phyloP scores from a whole-genome alignment of 2,888 invertebrate genomes.

The Fabriciana adippe region DNA sequence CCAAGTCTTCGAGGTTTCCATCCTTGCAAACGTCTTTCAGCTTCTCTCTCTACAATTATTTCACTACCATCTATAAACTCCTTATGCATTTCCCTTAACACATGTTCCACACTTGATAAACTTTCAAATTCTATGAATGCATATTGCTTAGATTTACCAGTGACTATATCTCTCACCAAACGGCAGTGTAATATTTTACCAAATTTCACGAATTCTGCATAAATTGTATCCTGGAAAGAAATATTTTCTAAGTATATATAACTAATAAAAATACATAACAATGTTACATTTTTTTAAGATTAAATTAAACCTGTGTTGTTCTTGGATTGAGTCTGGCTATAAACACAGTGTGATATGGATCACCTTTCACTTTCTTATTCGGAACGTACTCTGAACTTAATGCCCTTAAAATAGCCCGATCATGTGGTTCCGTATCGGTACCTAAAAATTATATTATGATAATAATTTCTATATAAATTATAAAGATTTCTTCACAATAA shows the following conservation, averaged over 20 bases:
- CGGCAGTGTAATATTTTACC: conserved; percentile 85
- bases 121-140: conserved; percentile 92
- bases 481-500: background rate
- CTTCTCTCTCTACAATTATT: conserved; percentile 88
- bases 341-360: conserved; percentile 88
- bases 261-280: too few species aligned
- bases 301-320: conserved; percentile 77
- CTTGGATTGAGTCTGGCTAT: conserved; percentile 87
- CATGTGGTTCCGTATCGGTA: conserved; percentile 91
- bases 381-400: conserved; percentile 85
- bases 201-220: conserved; percentile 83
- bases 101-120: conserved; percentile 82
- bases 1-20: conserved; percentile 94
- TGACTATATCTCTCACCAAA: conserved; percentile 90
- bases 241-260: background rate
- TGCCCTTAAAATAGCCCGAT: conserved; percentile 88
- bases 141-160: conserved; percentile 91
- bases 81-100: conserved; percentile 83
- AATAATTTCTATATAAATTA: background rate
- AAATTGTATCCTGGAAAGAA: conserved; percentile 74
- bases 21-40: conserved; percentile 86
- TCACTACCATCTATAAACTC: conserved; percentile 85
- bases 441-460: conserved; percentile 51
- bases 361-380: conserved; percentile 85
- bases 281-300: background rate